phyloP scores from a whole-genome alignment of 2,888 invertebrate genomes.

The Bugula neritina region DNA sequence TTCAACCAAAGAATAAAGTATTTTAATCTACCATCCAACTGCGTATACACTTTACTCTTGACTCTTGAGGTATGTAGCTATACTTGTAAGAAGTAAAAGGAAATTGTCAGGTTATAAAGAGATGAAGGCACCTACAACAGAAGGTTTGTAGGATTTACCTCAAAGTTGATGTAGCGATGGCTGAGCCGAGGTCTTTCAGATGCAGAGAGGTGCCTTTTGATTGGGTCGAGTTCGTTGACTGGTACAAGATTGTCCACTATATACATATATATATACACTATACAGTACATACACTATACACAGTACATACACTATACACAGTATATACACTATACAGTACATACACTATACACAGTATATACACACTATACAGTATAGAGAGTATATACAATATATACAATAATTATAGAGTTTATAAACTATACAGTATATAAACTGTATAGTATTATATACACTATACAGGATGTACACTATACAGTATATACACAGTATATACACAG shows the following conservation, averaged over 20 bases:
- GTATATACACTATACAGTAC: too few relatives aligned
- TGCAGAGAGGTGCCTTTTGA: conserved; percentile 87
- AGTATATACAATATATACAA: background rate
- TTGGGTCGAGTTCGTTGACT: conserved; percentile 91
- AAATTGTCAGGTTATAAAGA: too few relatives aligned
- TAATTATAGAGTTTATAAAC: background rate
- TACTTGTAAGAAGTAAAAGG: too few relatives aligned
- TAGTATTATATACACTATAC: too few relatives aligned
- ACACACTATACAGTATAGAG: background rate
- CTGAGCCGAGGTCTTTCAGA: conserved; percentile 86
- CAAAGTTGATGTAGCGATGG: conserved; percentile 93
- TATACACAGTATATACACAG: background rate
- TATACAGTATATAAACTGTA: background rate
- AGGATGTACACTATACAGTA: too few relatives aligned
- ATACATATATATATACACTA: conserved; percentile 26
- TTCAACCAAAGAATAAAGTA: too few relatives aligned
- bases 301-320: too few relatives aligned
- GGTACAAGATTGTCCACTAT: conserved; percentile 76
- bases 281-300: background rate
- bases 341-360: background rate
- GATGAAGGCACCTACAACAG: too few relatives aligned
- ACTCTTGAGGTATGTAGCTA: too few relatives aligned
- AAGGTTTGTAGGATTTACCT: conserved; percentile 71
- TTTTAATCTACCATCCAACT: too few relatives aligned
- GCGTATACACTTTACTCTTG: too few relatives aligned